Evolutionary conservation across 2,888 invertebrate species (phyloP).

Genomic region (Mythimna impura): DNA sequence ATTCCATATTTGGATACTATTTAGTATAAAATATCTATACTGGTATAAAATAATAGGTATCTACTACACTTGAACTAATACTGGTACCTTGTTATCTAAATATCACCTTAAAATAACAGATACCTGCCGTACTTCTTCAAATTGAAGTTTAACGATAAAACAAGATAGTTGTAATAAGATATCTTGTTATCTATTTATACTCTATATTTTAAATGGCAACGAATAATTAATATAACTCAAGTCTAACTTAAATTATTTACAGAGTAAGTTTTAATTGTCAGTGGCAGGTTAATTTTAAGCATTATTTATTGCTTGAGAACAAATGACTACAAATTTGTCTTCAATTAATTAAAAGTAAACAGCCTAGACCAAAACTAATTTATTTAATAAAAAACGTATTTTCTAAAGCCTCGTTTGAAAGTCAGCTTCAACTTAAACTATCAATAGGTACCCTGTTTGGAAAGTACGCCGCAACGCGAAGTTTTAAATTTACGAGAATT

Average conservation of each 20-base stretch:
- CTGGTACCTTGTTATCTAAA: not conserved
- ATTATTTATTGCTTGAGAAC: slow-evolving; percentile 20
- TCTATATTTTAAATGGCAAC: not conserved
- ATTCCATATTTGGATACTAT: too few species aligned
- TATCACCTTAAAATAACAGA: not conserved
- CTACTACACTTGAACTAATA: too few species aligned
- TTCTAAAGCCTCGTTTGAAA: slow-evolving; percentile 10
- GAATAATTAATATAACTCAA: slow-evolving; percentile 35
- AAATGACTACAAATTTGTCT: slow-evolving; percentile 2
- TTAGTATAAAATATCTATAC: not conserved
- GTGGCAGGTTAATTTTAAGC: not conserved
- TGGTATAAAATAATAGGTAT: too few species aligned
- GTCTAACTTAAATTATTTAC: not conserved
- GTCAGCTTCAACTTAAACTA: slow-evolving; percentile 38
- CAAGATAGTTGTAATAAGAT: not conserved
- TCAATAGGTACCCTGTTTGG: slow-evolving; percentile 33
- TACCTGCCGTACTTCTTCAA: not conserved
- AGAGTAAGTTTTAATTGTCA: slow-evolving; percentile 11
- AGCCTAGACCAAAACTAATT: not conserved
- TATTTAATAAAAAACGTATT: not conserved
- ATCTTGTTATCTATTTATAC: not conserved
- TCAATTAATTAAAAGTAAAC: slow-evolving; percentile 20
- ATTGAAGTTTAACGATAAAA: not conserved
- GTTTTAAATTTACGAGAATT: slow-evolving; percentile 64
- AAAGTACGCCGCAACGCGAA: slow-evolving; percentile 35